Evolutionary conservation across 2,888 invertebrate genomes (phyloP).

Genomic region (Rhagium mordax): DNA sequence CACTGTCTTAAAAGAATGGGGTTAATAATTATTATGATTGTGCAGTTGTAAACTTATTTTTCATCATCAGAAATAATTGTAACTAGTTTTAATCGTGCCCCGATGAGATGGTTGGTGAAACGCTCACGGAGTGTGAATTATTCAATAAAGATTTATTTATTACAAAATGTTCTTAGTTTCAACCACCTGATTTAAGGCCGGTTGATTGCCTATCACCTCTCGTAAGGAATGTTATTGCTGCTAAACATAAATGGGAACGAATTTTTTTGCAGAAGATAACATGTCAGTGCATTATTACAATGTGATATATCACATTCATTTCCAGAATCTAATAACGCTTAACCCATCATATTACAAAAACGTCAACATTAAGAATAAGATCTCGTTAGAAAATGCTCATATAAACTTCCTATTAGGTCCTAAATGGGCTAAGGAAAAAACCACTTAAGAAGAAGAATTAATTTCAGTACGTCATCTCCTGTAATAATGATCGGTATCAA

Average conservation of each 20-base stretch:
- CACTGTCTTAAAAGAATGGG: no score
- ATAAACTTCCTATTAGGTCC: neutral
- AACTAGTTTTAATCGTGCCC: no score
- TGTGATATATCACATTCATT: constrained; percentile 13
- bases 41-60: no score
- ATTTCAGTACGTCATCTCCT: neutral
- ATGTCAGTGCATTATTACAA: neutral
- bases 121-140: no score
- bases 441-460: constrained; percentile 9
- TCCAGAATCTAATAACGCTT: constrained; percentile 2
- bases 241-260: neutral
- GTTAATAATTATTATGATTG: no score
- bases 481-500: neutral
- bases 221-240: neutral
- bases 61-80: no score
- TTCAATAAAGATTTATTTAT: no score
- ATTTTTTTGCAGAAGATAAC: neutral
- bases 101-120: no score
- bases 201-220: neutral
- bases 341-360: neutral
- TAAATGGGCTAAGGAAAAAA: neutral
- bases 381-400: neutral
- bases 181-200: neutral
- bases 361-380: neutral
- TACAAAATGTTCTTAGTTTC: no score